Base-by-base conservation (phyloP, 1,140 invertebrate species). In the Ctenoplectra terminalis region DNA sequence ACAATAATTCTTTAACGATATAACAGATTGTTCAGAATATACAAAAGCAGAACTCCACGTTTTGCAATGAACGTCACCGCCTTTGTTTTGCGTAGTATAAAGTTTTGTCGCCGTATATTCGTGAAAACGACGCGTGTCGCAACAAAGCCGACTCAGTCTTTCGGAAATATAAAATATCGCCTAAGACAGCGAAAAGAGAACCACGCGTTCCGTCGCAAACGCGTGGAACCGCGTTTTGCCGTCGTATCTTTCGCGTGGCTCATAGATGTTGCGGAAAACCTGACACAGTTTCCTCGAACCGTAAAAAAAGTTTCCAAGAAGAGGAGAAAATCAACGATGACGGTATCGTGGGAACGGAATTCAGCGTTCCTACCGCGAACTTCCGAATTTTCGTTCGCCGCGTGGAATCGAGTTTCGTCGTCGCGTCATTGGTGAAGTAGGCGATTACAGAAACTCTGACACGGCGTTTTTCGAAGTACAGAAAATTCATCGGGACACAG, bases 141-240 rank as follows among this genome's bases (percentile, higher is more conserved):
- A 17, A 29, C 61, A 54, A 31, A 54, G 34, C 60, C 37, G 34
- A 54, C 34, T 34, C 60, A 37, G 74, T 54, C 50, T 56, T 69
- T 67, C 29, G 74, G 63, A 77, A 77, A 69, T 69, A 77, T 67
- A 46, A 77, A 77, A 77, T 77, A 69, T 58, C 13, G 37, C 58
- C 61, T n/a, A 23, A 9, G 72, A 48, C 11, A 46, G 23, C 2
- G 15, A 1, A 3, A 20, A 11, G 50, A 7, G 23, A 23, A 64
- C 9, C n/a, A n/a, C 29, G 6, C 70, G 40, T 52, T n/a, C 29
- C 43, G 34, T 6, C 4, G 43, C 56, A 20, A 17, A 20, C 20
- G 26, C 13, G 31, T 9, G 43, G 8, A 26, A 50, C 43, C 34
- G 20, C 20, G 72, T 63, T 74, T 74, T 34, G 72, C 63, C 70